Evolutionary conservation across 1,140 invertebrate species (phyloP), one percentile per base, ranked within the genome.

Genomic region (Lithobius niger): DNA sequence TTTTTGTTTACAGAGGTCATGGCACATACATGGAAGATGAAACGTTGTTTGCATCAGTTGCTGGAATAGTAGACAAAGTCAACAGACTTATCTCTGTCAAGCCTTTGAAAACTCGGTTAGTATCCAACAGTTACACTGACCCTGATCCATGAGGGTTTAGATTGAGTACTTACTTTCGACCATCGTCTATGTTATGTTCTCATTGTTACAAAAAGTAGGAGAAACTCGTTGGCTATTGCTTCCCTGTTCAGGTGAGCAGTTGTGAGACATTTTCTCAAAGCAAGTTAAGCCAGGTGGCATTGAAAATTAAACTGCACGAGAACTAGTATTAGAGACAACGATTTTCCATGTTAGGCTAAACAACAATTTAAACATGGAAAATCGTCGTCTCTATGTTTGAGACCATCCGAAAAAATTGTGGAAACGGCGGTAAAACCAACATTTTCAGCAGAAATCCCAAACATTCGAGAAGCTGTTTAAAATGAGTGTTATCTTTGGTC

Each of bases 11-110:
- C 69, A 94, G 94, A 66, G 95, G 96, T 4, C 96, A 99, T 78
- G 96, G 96, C 42, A 99, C 95, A 0, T 97, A 92, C 64, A 77
- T 84, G 43, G 74, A 79, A 63, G 80, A 87, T 55, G 84, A 85
- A 43, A 77, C 76, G 36, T 74, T 98, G 1, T 81, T 88, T 69
- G 82, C 95, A 2, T 95, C 93, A 2, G 89, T 98, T 1, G 91
- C 93, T 58, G 96, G 96, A 4, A 79, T 89, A 40, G 82, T 95
- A 62, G 84, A 96, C 66, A 82, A 87, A 74, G 90, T 98, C 0
- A 98, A 97, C 67, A 93, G 95, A 69, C 74, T 99, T 18, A 84
- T 98, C 51, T 87, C 88, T 24, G 83, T 99, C 2, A 79, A 79
- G 58, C 91, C 95, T 0, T 70, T 95, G 4, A 96, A 96, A 69